These are phyloP conservation scores for Mola mola DNA, from an alignment of 2,113 vertebrate species.

Conservation along the genomic window DNA sequence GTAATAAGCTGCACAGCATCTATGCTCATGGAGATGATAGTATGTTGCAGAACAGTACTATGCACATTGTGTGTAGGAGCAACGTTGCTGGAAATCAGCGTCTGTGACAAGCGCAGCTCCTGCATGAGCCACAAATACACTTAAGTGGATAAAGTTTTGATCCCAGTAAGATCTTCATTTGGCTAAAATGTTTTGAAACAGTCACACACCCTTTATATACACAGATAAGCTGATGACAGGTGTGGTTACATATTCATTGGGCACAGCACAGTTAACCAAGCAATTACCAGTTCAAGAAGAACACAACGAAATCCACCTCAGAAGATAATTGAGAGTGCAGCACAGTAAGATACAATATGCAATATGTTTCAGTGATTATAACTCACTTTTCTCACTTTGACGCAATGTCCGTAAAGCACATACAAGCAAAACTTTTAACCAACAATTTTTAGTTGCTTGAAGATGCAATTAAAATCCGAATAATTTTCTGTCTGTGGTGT, in stretches of 20 bases:
- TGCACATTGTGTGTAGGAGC: neutral
- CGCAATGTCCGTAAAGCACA: no score
- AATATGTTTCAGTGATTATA: no score
- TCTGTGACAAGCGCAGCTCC: neutral
- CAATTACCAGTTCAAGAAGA: no score
- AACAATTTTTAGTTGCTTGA: neutral
- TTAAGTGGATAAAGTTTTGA: neutral
- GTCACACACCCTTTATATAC: neutral
- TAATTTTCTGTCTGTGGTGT: conserved; percentile 11
- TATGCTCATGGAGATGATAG: conserved; percentile 13
- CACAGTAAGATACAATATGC: no score
- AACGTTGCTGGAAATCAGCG: conserved; percentile 4
- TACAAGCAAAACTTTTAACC: no score
- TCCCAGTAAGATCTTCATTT: neutral
- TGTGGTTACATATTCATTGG: neutral
- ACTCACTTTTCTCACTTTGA: no score
- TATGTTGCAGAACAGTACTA: conserved; percentile 21
- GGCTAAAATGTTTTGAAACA: no score
- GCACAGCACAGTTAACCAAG: neutral
- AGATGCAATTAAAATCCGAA: neutral
- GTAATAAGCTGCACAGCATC: conserved; percentile 9
- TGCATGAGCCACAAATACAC: neutral
- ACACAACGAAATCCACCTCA: no score
- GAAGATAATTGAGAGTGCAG: no score
- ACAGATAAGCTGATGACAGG: neutral